Evolutionary conservation across 2,797 vertebrate species (phyloP).

Genomic region (Clarias platycephalus): DNA sequence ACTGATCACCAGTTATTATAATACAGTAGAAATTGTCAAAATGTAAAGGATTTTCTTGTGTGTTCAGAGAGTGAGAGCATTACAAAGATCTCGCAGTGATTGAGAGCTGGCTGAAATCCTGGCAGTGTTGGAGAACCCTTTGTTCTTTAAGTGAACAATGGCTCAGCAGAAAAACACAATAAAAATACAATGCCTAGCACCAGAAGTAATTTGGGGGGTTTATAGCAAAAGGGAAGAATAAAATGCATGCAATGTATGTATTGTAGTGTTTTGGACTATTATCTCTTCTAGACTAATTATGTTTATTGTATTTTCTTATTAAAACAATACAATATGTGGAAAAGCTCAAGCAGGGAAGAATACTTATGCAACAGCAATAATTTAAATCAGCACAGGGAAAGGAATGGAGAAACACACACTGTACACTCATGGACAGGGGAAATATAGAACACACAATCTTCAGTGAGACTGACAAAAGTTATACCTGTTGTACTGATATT

Average conservation of each 20-base stretch:
- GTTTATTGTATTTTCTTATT: not conserved
- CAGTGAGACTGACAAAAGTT: not conserved
- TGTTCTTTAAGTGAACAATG: conserved; percentile 30
- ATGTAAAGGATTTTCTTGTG: not conserved
- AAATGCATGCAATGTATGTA: too few species aligned
- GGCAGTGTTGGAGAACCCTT: not conserved
- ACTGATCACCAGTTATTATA: too few species aligned
- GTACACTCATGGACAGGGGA: not conserved
- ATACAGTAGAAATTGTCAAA: not conserved
- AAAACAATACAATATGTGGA: not conserved
- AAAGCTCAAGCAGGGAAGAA: not conserved
- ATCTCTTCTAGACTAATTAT: not conserved
- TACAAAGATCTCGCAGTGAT: not conserved
- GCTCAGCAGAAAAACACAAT: conserved; percentile 65
- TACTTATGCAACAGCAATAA: not conserved
- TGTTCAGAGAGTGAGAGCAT: not conserved
- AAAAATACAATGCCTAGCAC: conserved; percentile 55
- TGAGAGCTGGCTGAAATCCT: not conserved
- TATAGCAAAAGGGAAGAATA: not conserved
- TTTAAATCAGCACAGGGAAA: not conserved
- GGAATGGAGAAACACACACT: not conserved
- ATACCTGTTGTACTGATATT: too few species aligned
- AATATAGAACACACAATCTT: not conserved
- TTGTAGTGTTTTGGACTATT: not conserved
- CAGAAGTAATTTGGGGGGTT: not conserved